Percentiles rank a stretch among this genome's conserved stretches.
Evolutionary conservation across 2,113 vertebrate genomes (phyloP).

Genomic region (Anolis sagrei): DNA sequence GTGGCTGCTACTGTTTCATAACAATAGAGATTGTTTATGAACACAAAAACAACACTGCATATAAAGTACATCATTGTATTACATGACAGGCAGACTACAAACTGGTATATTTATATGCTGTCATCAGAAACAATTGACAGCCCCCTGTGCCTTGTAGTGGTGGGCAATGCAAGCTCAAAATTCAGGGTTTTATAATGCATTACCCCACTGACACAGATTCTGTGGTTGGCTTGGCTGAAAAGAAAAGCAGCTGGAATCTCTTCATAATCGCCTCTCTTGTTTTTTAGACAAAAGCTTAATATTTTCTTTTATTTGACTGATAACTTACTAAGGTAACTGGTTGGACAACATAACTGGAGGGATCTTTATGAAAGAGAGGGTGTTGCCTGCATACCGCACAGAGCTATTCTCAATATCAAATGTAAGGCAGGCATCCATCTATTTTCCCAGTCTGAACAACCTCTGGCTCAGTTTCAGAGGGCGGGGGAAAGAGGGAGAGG

Average conservation of each 20-base stretch:
- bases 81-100: neutral
- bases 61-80: neutral
- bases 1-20: neutral
- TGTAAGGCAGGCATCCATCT: neutral
- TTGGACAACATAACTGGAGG: slow-evolving; percentile 10
- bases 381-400: slow-evolving; percentile 1
- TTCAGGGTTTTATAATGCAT: slow-evolving; percentile 10
- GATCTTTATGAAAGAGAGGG: slow-evolving; percentile 27
- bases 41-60: neutral
- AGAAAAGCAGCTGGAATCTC: slow-evolving; percentile 29
- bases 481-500: accelerated
- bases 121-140: neutral
- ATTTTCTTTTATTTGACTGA: slow-evolving; percentile 30
- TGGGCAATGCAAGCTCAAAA: neutral
- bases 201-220: slow-evolving; percentile 9
- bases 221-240: neutral
- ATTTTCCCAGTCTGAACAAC: slow-evolving; percentile 12
- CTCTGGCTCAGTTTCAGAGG: neutral
- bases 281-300: slow-evolving; percentile 11
- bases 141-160: neutral
- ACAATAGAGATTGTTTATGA: neutral
- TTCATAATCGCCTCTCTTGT: neutral
- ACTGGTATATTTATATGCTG: neutral
- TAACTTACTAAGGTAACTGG: slow-evolving; percentile 19
- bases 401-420: slow-evolving; percentile 11